Evolutionary conservation across 2,113 vertebrate genomes (phyloP).

Genomic region (Falcunculus frontatus): DNA sequence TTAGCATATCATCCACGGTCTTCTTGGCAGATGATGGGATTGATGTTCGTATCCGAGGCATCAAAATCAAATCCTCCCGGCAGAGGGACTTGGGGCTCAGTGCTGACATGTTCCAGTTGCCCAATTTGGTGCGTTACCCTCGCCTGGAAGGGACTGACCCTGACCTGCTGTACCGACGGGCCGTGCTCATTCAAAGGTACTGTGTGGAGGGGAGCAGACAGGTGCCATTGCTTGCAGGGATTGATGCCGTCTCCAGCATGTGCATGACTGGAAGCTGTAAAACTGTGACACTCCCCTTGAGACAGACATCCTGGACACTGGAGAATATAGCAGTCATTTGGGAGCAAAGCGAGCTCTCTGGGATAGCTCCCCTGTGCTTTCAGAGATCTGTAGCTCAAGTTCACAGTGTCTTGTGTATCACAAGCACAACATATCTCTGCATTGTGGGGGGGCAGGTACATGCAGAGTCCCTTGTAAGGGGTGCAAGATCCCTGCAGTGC

Average conservation of each 20-base stretch:
- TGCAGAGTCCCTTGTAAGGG: not conserved
- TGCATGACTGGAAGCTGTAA: not conserved
- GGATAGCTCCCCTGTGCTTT: not conserved
- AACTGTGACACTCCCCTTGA: not conserved
- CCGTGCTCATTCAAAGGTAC: conserved; percentile 89
- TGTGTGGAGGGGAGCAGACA: not conserved
- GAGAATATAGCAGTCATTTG: not conserved
- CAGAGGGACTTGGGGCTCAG: conserved; percentile 92
- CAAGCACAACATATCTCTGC: not conserved
- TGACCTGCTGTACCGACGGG: conserved; percentile 89
- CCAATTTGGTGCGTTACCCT: conserved; percentile 92
- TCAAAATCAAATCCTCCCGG: conserved; percentile 95
- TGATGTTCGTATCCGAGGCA: conserved; percentile 90
- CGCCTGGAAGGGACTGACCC: conserved; percentile 91
- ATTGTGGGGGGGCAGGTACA: fast-evolving
- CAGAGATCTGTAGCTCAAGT: not conserved
- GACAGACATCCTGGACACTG: not conserved
- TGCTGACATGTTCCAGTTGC: conserved; percentile 91
- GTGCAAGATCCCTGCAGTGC: not conserved
- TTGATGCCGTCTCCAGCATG: not conserved
- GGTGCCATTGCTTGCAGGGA: not conserved
- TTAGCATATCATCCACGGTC: not conserved
- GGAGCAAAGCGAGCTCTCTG: not conserved
- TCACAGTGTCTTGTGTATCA: not conserved
- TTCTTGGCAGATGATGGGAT: conserved; percentile 87